Evolutionary conservation across 2,113 vertebrate genomes (phyloP).

Genomic region (Hemichromis elongatus): DNA sequence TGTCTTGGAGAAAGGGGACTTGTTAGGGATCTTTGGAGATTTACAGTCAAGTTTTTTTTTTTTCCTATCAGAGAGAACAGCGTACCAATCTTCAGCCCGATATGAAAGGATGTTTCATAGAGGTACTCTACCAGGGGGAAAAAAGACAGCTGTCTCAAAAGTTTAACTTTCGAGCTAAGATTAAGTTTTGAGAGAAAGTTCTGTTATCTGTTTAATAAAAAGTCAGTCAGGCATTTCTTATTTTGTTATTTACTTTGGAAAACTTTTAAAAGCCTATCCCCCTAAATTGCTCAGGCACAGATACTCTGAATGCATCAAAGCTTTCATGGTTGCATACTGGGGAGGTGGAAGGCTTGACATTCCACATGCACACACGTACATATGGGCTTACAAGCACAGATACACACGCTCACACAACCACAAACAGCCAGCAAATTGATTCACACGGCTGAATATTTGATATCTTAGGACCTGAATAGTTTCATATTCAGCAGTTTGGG

Average conservation of each 20-base stretch:
- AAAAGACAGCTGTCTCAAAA: conserved; percentile 54
- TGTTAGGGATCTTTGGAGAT: conserved; percentile 69
- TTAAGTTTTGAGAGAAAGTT: conserved; percentile 49
- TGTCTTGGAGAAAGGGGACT: conserved; percentile 62
- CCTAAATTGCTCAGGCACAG: conserved; percentile 59
- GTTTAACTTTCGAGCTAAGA: conserved; percentile 46
- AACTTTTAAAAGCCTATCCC: conserved; percentile 61
- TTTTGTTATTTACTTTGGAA: conserved; percentile 64
- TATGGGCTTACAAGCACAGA: not conserved
- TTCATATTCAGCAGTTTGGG: conserved; percentile 52
- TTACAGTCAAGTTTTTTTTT: conserved; percentile 60
- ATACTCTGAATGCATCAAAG: conserved; percentile 65
- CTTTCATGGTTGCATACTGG: conserved; percentile 37
- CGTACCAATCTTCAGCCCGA: conserved; percentile 54
- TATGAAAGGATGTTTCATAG: conserved; percentile 65
- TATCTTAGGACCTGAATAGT: conserved; percentile 51
- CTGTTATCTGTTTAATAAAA: conserved; percentile 48
- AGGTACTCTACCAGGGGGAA: conserved; percentile 37
- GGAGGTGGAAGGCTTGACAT: conserved; percentile 35
- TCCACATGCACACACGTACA: conserved; percentile 34
- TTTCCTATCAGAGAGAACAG: conserved; percentile 54
- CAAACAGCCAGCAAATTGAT: conserved; percentile 59
- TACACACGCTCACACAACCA: conserved; percentile 5
- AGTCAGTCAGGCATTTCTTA: conserved; percentile 53
- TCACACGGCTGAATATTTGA: conserved; percentile 62